These are phyloP conservation scores for Eolophus roseicapilla DNA, from an alignment of 2,113 vertebrate genomes.

Conservation along the genomic window DNA sequence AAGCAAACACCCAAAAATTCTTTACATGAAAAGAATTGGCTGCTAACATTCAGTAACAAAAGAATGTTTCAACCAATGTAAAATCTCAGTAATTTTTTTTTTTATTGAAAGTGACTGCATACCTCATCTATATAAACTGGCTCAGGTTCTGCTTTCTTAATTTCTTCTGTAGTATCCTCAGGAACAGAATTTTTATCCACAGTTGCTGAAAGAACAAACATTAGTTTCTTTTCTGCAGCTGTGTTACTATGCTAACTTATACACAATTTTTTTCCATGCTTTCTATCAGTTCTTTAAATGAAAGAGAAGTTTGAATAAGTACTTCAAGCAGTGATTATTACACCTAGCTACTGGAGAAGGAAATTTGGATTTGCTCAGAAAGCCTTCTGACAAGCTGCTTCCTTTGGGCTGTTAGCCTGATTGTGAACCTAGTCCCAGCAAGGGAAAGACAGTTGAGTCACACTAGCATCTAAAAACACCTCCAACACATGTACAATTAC, in stretches of 20 bases:
- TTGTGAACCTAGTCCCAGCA: background rate
- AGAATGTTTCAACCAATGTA: background rate
- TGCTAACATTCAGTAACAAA: background rate
- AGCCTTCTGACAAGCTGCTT: background rate
- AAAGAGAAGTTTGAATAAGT: background rate
- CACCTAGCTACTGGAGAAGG: background rate
- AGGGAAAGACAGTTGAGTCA: background rate
- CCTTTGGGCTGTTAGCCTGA: background rate
- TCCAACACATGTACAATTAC: background rate
- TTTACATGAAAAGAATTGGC: background rate
- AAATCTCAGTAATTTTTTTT: background rate
- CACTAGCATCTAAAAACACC: background rate
- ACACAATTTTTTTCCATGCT: background rate
- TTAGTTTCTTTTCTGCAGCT: background rate
- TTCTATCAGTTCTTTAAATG: background rate
- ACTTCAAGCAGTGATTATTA: background rate
- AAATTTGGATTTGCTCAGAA: background rate
- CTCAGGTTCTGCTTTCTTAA: constrained; percentile 83
- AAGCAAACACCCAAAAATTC: background rate
- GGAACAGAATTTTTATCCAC: constrained; percentile 76
- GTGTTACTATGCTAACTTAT: background rate
- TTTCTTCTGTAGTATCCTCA: constrained; percentile 79
- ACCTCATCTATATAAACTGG: constrained; percentile 96
- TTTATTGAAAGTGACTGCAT: background rate
- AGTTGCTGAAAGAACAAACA: constrained; percentile 62